Conservation (phyloP, 2,113 vertebrate genomes). For the Tympanuchus pallidicinctus region DNA sequence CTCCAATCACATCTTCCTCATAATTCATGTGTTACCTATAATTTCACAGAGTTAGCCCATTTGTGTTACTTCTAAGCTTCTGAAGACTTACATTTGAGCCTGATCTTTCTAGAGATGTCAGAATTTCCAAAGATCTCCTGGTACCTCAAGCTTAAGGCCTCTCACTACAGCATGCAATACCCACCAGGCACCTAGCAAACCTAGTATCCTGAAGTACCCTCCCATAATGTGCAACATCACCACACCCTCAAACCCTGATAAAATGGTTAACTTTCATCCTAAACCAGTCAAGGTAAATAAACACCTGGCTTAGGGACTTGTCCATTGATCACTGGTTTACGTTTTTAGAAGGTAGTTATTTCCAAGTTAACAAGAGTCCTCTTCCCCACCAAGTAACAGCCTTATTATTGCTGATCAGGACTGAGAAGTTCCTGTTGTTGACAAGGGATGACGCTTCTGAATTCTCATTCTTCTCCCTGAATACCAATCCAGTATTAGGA, state of each 20-base stretch:
- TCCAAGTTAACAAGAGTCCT: background rate
- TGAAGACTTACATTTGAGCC: background rate
- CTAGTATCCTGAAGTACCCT: background rate
- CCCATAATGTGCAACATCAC: accelerated
- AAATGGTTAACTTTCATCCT: background rate
- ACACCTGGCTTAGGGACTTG: background rate
- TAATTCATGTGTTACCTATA: background rate
- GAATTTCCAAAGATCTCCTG: background rate
- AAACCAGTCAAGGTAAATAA: background rate
- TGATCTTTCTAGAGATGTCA: background rate
- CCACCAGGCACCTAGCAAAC: background rate
- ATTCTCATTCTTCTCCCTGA: background rate
- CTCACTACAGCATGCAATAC: background rate
- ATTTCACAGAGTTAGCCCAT: background rate
- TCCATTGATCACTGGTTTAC: background rate
- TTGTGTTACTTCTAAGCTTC: background rate
- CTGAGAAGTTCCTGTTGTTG: background rate
- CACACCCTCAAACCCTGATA: background rate
- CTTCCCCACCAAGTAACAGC: background rate
- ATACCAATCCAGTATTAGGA: background rate
- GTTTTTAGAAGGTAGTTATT: background rate
- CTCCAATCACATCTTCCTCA: background rate
- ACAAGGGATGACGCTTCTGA: background rate
- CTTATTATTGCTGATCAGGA: background rate
- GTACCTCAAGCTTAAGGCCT: background rate